Base-by-base conservation (phyloP, 2,888 invertebrate species). In the Blera fallax region DNA sequence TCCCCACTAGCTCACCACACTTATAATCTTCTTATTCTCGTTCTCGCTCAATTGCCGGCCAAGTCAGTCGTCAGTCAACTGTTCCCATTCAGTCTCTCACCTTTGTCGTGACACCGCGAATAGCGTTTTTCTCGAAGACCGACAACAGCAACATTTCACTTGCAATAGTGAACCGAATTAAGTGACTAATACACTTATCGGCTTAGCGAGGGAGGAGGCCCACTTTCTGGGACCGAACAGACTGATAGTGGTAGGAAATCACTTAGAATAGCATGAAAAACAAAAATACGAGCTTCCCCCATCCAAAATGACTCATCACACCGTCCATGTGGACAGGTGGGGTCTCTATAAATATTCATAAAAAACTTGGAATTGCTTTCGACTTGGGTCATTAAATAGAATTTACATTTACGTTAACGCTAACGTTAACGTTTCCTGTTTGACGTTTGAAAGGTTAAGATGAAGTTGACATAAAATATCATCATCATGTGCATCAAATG, bases 141-240 rank as follows among this genome's bases (percentile, higher is more conserved):
- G 52, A 14, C 58, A 10, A 54, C 54, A 54, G 2, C 27, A 64
- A 27, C 65, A 65, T 77, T 70, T 76, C 64, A 64, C 56, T 64
- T 64, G 70, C 81, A 82, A 65, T 45, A 60, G 58, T 52, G 60
- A 83, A 72, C 72, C 62, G 69, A 82, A 82, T 76, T 58, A 70
- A 84, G 69, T 85, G 76, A 85, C 80, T 85, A 85, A 85, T 85
- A 74, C 80, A 80, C 84, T 85, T 85, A 85, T 70, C 65, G 60
- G 80, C 84, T 85, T 85, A 73, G 43, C 37, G 43, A 18, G 7
- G 21, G 74, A 40, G 69, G 74, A 70, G 74, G 69, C 79, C 62
- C 43, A 64, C 58, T 69, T 34, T 50, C 50, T 69, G 52, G 52
- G 4, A 29, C 29, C 27, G 34, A 43, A 29, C 29, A 27, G 34